phyloP scores from a whole-genome alignment of 1,140 invertebrate genomes.

The Drosophila teissieri region DNA sequence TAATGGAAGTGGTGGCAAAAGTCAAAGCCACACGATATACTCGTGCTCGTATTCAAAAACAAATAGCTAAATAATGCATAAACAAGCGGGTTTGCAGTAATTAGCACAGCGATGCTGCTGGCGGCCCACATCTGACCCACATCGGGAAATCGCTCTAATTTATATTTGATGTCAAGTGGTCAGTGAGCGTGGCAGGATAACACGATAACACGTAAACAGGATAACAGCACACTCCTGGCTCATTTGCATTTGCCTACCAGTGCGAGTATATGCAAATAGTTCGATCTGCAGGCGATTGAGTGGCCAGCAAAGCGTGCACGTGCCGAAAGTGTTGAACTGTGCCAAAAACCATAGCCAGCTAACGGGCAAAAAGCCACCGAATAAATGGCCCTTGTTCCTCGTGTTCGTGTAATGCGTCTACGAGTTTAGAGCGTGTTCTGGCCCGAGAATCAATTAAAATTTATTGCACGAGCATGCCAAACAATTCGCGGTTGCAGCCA shows the following conservation, averaged over 20 bases:
- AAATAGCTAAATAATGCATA: conserved; percentile 32
- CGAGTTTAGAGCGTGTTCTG: conserved; percentile 2
- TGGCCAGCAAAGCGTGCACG: conserved; percentile 27
- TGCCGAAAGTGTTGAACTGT: conserved; percentile 61
- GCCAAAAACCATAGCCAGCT: conserved; percentile 39
- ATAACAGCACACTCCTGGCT: background rate
- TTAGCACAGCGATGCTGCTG: conserved; percentile 25
- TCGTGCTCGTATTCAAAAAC: background rate
- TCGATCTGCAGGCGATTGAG: conserved; percentile 33
- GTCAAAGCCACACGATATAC: conserved; percentile 33
- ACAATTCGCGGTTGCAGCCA: conserved; percentile 12
- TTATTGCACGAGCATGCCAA: conserved; percentile 38
- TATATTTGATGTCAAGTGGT: conserved; percentile 41
- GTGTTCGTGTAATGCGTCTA: conserved; percentile 9
- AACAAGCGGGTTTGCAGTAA: conserved; percentile 34
- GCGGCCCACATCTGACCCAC: conserved; percentile 22
- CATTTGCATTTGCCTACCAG: conserved; percentile 32
- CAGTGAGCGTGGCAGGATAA: conserved; percentile 4
- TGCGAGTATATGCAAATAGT: conserved; percentile 42
- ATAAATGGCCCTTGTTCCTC: conserved; percentile 7
- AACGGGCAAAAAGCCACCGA: conserved; percentile 41
- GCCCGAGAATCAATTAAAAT: conserved; percentile 58
- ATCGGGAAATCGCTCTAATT: conserved; percentile 44
- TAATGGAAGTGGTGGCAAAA: conserved; percentile 49
- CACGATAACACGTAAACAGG: background rate